Percentiles rank a stretch among this genome's conserved stretches.
phyloP scores from a whole-genome alignment of 2,797 vertebrate genomes.

The Artibeus jamaicensis region DNA sequence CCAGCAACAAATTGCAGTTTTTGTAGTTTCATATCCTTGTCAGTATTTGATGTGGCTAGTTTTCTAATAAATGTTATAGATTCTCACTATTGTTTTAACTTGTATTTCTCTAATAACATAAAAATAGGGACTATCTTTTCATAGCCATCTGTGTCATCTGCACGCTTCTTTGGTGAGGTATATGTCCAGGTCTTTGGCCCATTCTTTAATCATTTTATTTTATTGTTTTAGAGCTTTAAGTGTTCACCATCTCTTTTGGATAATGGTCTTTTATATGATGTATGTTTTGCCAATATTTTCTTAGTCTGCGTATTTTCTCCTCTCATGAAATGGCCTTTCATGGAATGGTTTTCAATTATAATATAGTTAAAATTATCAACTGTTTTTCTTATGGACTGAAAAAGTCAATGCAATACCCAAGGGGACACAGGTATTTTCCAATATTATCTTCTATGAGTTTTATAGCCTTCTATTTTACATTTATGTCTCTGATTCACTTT shows the following conservation, averaged over 20 bases:
- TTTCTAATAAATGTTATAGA: background rate
- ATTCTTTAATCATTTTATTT: background rate
- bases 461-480: background rate
- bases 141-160: background rate
- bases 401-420: background rate
- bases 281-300: background rate
- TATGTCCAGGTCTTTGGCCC: background rate
- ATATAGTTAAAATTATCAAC: background rate
- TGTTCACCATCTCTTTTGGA: background rate
- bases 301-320: background rate
- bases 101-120: background rate
- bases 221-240: background rate
- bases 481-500: background rate
- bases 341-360: background rate
- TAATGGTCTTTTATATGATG: background rate
- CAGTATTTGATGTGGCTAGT: background rate
- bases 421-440: background rate
- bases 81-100: background rate
- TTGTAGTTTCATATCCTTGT: background rate
- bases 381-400: background rate
- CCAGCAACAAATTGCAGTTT: background rate
- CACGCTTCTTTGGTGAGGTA: background rate
- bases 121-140: background rate
- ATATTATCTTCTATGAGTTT: background rate
- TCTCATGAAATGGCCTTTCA: background rate